Percentiles rank a stretch among this genome's conserved stretches.
Conservation (phyloP, 1,140 invertebrate genomes). For the Centruroides sculpturatus region DNA sequence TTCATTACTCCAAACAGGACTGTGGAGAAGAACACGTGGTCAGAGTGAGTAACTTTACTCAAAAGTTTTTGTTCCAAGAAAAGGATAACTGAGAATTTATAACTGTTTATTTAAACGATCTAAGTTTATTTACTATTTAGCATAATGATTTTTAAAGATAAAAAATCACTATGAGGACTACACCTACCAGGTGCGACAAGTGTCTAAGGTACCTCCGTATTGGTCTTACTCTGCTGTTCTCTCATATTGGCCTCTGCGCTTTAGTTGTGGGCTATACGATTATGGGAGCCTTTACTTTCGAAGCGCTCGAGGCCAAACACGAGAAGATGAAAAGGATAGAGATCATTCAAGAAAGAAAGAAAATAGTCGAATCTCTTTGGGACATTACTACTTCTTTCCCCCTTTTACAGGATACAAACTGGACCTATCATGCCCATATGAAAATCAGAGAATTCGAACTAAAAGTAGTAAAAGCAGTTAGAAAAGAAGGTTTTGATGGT, state of each 20-base stretch:
- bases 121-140: too few relatives aligned
- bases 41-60: too few relatives aligned
- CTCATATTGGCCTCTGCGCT: conserved; percentile 78
- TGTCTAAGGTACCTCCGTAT: conserved; percentile 19
- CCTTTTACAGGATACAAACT: conserved; percentile 24
- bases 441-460: conserved; percentile 22
- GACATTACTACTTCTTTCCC: conserved; percentile 23
- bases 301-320: conserved; percentile 33
- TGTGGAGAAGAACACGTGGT: too few relatives aligned
- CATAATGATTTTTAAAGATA: too few relatives aligned
- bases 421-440: conserved; percentile 19
- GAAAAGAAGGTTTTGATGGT: conserved; percentile 27
- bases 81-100: too few relatives aligned
- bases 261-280: conserved; percentile 90
- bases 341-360: conserved; percentile 11
- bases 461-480: conserved; percentile 20
- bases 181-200: conserved; percentile 12
- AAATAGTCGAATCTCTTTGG: conserved; percentile 23
- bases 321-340: conserved; percentile 14
- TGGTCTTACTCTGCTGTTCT: conserved; percentile 45
- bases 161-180: too few relatives aligned
- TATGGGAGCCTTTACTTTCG: conserved; percentile 84
- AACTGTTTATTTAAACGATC: too few relatives aligned
- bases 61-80: too few relatives aligned
- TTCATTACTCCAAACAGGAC: too few relatives aligned